Base-by-base conservation (phyloP, 2,113 vertebrate genomes). In the Struthio camelus region DNA sequence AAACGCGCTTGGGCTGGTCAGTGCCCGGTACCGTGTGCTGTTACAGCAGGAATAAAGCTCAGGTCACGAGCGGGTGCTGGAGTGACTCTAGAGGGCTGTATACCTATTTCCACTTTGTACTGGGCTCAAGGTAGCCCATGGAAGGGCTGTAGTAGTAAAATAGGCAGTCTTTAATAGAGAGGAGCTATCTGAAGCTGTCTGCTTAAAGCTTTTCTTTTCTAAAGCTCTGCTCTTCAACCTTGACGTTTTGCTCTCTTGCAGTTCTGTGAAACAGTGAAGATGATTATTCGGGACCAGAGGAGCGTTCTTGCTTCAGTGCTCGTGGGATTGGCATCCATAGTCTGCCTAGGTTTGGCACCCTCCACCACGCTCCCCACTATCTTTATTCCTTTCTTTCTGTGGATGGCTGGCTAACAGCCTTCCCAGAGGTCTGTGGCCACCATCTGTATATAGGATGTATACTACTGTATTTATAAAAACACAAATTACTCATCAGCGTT, bases 201-300 rank as follows among this genome's bases (percentile, higher is more conserved):
- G 23, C 9, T 11, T 12, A 40, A 24, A 81, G 9, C 22, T 28
- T 13, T 9, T 14, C 23, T n/a, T 8, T 32, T 64, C 40, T 23
- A 27, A 46, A 48, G 44, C 44, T 32, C 7, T 25, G 3, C 50
- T 40, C 38, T 42, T 64, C 56, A 61, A 79, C 56, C 40, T 28
- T 42, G 22, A 75, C 59, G 9, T 28, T 17, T 65, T 23, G 82
- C 93, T 85, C 27, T 93, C 92, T 96, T 97, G 23, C 94, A 99
- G 99, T 99, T 99, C 97, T 99, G 98, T 90, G 97, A 99, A 88
- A 97, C 77, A 9, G 80, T 99, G 97, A 99, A 99, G 98, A 99
- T 97, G 65, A 93, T 99, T 84, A 98, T 99, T 95, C 98, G 99
- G 87, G 99, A 99, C 98, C 98, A 99, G 97, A 98, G 99, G 95